Evolutionary conservation across 2,113 vertebrate genomes (phyloP).

Genomic region (Hypocryptadius cinnamomeus): DNA sequence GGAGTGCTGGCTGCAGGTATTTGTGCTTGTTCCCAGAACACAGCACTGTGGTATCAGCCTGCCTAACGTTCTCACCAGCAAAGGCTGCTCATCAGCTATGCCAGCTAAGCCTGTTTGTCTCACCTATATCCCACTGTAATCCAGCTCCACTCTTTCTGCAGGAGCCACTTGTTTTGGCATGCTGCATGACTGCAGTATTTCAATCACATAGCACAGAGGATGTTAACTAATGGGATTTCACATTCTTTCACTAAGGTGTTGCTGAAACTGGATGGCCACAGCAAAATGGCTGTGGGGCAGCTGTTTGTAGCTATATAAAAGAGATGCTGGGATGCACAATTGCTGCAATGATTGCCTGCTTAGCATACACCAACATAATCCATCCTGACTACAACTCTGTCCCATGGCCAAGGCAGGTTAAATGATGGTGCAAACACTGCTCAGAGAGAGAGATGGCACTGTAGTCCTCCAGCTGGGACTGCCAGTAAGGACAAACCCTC

Average conservation of each 20-base stretch:
- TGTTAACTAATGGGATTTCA: background rate
- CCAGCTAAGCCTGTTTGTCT: background rate
- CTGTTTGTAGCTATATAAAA: background rate
- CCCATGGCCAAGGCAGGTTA: background rate
- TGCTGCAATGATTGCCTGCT: background rate
- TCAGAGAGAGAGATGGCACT: slow-evolving; percentile 19
- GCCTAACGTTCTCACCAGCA: background rate
- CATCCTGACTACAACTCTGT: background rate
- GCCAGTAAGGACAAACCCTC: background rate
- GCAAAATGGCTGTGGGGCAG: background rate
- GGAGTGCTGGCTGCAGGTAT: background rate
- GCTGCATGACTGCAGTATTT: background rate
- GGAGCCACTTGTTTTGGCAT: background rate
- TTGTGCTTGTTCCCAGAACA: background rate
- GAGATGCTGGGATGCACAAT: background rate
- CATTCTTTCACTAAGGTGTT: background rate
- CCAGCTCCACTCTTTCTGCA: background rate
- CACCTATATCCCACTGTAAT: background rate
- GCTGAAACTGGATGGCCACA: background rate
- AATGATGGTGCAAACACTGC: background rate
- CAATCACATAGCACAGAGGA: background rate
- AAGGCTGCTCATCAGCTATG: background rate
- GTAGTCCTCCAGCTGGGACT: background rate
- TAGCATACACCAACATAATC: background rate
- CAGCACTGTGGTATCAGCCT: background rate